Evolutionary conservation across 2,113 vertebrate genomes (phyloP).

Genomic region (Asarcornis scutulata): DNA sequence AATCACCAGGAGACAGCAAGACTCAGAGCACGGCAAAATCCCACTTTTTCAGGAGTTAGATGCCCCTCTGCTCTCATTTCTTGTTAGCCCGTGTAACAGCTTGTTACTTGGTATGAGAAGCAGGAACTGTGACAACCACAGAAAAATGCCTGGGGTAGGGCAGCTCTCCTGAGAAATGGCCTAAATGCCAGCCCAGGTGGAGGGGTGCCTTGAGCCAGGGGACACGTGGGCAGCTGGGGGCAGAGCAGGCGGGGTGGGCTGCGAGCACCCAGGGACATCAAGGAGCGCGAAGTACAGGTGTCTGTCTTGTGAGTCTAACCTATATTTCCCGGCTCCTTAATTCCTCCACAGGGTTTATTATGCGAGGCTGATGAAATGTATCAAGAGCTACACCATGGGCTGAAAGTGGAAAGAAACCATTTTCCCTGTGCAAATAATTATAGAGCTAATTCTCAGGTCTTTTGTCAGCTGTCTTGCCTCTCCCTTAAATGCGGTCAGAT

Average conservation of each 20-base stretch:
- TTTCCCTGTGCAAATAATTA: slow-evolving; percentile 44
- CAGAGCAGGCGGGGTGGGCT: background rate
- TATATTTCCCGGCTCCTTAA: slow-evolving; percentile 43
- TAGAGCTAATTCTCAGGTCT: slow-evolving; percentile 41
- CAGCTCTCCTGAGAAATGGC: background rate
- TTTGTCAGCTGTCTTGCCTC: background rate
- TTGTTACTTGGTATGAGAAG: background rate
- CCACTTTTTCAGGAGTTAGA: background rate
- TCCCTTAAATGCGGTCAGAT: background rate
- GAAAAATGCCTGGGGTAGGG: background rate
- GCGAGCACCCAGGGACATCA: background rate
- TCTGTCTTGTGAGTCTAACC: background rate
- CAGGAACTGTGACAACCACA: background rate
- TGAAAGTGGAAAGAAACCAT: slow-evolving; percentile 20
- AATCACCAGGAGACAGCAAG: background rate
- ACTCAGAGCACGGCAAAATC: background rate
- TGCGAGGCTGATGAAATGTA: background rate
- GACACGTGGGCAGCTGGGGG: background rate
- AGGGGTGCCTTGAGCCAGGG: background rate
- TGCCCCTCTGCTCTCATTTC: background rate
- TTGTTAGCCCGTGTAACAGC: background rate
- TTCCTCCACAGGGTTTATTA: slow-evolving; percentile 27
- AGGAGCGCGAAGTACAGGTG: rapidly evolving
- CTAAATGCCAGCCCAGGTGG: no score
- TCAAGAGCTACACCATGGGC: background rate